Evolutionary conservation across 2,888 invertebrate species (phyloP).

Genomic region (Achlya flavicornis): DNA sequence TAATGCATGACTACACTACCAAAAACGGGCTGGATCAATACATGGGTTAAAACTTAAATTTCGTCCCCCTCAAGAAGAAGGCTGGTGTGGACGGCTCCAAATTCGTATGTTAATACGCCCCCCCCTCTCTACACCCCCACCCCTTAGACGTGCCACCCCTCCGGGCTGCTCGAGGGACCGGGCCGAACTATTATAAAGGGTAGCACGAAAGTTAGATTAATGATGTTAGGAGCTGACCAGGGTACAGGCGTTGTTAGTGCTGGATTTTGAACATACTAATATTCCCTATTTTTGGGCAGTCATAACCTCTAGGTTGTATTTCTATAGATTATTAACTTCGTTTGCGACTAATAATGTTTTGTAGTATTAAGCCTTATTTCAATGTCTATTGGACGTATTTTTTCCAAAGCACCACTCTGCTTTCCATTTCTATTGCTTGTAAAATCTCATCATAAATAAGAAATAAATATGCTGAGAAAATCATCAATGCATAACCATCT

Average conservation of each 20-base stretch:
- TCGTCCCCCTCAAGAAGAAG: conserved; percentile 77
- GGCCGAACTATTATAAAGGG: conserved; percentile 84
- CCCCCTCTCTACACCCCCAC: conserved; percentile 35
- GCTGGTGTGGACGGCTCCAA: conserved; percentile 72
- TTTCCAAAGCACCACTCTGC: no score
- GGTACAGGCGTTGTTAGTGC: conserved; percentile 44
- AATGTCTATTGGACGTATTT: no score
- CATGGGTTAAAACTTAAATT: conserved; percentile 80
- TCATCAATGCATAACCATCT: no score
- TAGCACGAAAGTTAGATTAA: conserved; percentile 85
- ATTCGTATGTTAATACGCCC: conserved; percentile 81
- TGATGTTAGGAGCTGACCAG: conserved; percentile 84
- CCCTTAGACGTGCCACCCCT: conserved; percentile 47
- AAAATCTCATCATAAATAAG: no score
- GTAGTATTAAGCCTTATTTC: no score
- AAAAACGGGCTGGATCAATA: conserved; percentile 74
- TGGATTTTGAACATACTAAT: neutral
- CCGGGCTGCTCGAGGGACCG: conserved; percentile 65
- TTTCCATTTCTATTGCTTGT: no score
- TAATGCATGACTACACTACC: conserved; percentile 54
- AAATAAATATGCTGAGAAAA: no score
- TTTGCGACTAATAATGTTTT: no score
- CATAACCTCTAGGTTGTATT: no score
- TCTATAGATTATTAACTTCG: no score
- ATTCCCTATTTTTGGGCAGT: no score